Evolutionary conservation across 1,140 invertebrate species (phyloP).

Genomic region (Tetranychus urticae): DNA sequence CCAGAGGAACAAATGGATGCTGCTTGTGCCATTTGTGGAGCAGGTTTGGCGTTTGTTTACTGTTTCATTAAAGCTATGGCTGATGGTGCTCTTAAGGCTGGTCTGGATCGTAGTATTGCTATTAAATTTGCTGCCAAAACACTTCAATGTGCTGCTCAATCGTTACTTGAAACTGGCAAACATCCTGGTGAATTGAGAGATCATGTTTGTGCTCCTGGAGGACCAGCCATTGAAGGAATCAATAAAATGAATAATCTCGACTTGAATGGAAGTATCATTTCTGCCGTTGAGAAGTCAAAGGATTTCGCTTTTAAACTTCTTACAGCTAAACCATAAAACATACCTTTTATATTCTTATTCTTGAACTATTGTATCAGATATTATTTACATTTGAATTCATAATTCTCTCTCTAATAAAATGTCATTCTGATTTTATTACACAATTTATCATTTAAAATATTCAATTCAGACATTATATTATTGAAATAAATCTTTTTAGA

Average conservation of each 20-base stretch:
- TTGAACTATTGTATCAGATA: no score
- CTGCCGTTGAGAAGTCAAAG: constrained; percentile 42
- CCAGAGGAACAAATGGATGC: constrained; percentile 11
- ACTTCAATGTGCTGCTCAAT: constrained; percentile 30
- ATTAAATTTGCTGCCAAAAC: constrained; percentile 26
- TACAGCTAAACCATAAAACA: no score
- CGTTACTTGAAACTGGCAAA: constrained; percentile 30
- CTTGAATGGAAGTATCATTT: constrained; percentile 50
- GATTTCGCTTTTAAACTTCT: not conserved
- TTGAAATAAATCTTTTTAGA: no score
- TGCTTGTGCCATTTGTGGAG: constrained; percentile 7
- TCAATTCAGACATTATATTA: no score
- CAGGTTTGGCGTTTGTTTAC: constrained; percentile 9
- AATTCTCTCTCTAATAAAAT: no score
- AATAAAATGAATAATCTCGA: constrained; percentile 55
- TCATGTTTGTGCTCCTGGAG: constrained; percentile 30
- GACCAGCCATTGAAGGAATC: constrained; percentile 58
- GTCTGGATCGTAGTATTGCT: constrained; percentile 28
- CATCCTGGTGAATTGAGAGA: constrained; percentile 27
- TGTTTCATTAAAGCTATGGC: constrained; percentile 22
- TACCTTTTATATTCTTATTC: no score
- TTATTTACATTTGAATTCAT: no score
- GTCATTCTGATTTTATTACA: no score
- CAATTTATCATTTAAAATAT: no score
- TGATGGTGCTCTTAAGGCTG: constrained; percentile 36